Base-by-base conservation (phyloP, 2,113 vertebrate species). In the Silurus asotus region DNA sequence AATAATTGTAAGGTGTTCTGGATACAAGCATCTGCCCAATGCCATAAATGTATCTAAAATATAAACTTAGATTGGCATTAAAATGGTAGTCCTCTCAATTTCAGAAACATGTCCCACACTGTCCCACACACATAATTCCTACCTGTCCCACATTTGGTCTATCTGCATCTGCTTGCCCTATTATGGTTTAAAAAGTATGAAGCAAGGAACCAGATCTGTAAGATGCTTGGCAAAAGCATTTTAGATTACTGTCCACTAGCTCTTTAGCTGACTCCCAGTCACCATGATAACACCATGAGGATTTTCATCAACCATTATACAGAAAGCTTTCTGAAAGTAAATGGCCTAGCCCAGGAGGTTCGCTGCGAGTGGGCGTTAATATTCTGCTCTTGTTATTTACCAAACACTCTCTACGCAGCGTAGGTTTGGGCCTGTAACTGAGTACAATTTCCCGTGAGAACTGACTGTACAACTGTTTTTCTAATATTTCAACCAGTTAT, bases 401-500 rank as follows among this genome's bases (percentile, higher is more conserved):
- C 80, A 72, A 67, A 75, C 76, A 76, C 62, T 23, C 25, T 37
- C 72, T 23, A 45, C 79, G 51, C 14, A 6, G 75, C 14, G 72
- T 72, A 58, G 81, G 51, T 67, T 75, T 17, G 77, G n/a, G 76
- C 48, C 64, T 81, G 25, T 75, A 74, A 51, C n/a, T 23, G 72
- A 61, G 37, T 11, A 14, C 28, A 82, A 86, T 82, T 67, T 84
- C 58, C 62, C 59, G 53, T 64, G 64, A 70, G 78, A 17, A 55
- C 75, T 53, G 74, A 87, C 83, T 84, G 49, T 20, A 79, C 55
- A 25, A 51, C 28, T 53, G 48, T 64, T 81, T 75, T 77, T 82
- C 9, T 84, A 88, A 86, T 84, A 83, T 87, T 87, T 28, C 65
- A 87, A 83, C 48, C 80, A 67, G 23, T 23, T 86, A 69, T 88